Evolutionary conservation across 1,140 invertebrate species (phyloP).

Genomic region (Drosophila ercepeae): DNA sequence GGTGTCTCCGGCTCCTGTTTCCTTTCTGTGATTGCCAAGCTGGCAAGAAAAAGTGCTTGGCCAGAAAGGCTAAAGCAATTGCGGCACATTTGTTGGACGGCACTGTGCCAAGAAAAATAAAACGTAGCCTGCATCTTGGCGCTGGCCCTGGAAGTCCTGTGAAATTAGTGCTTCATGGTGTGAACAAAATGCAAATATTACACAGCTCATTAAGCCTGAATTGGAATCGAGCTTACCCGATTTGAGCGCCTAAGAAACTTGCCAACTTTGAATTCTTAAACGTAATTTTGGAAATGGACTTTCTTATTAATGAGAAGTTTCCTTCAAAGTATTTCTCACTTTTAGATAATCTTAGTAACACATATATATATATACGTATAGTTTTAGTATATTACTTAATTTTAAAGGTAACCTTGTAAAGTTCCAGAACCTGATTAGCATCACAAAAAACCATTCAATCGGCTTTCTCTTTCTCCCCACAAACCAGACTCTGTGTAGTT

Average conservation of each 20-base stretch:
- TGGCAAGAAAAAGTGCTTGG: constrained; percentile 6
- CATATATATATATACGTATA: no score
- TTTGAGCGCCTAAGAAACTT: constrained; percentile 28
- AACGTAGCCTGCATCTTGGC: constrained; percentile 53
- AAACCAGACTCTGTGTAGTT: constrained; percentile 31
- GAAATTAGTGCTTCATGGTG: constrained; percentile 66
- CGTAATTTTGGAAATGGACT: not conserved
- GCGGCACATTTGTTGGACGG: constrained; percentile 32
- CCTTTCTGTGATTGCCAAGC: constrained; percentile 22
- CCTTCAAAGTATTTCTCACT: not conserved
- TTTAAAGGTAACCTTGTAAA: not conserved
- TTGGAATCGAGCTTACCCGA: constrained; percentile 57
- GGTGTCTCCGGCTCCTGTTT: not conserved
- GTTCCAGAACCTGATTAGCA: constrained; percentile 4
- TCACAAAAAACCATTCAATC: constrained; percentile 34
- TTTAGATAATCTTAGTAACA: no score
- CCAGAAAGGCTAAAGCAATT: constrained; percentile 36
- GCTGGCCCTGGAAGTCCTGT: constrained; percentile 4
- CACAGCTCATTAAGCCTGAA: constrained; percentile 74
- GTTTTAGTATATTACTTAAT: no score
- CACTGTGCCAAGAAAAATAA: constrained; percentile 68
- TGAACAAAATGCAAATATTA: constrained; percentile 79
- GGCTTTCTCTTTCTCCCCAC: constrained; percentile 32
- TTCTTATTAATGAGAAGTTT: not conserved
- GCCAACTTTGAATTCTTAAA: constrained; percentile 26